Conservation (phyloP, 2,113 vertebrate species). For the Carassius gibelio region DNA sequence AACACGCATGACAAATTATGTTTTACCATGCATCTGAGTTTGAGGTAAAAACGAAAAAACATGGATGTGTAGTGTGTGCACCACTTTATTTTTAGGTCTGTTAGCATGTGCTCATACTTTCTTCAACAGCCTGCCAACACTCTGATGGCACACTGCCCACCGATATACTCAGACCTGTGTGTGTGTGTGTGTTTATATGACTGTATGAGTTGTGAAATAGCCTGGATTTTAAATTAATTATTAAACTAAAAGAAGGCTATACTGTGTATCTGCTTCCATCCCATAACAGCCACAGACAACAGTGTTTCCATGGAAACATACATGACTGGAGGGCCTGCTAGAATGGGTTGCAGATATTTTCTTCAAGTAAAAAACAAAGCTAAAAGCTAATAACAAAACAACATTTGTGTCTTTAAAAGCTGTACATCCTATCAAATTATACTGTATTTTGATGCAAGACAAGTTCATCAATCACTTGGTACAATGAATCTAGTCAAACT, state of each 20-base stretch:
- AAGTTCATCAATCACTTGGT: background rate
- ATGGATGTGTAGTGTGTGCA: background rate
- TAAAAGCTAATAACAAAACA: background rate
- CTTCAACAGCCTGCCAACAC: slow-evolving; percentile 22
- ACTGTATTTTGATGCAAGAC: background rate
- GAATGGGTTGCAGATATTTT: background rate
- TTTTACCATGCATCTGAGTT: slow-evolving; percentile 16
- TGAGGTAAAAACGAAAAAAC: slow-evolving; percentile 4
- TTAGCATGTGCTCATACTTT: background rate
- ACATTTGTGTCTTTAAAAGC: too few species aligned
- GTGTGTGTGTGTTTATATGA: background rate
- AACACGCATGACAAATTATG: slow-evolving; percentile 33
- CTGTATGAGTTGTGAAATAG: slow-evolving; percentile 15
- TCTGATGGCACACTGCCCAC: slow-evolving; percentile 27
- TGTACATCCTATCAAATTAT: background rate
- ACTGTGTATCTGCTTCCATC: background rate
- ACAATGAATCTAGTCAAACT: background rate
- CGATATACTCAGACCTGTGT: slow-evolving; percentile 3
- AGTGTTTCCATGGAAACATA: background rate
- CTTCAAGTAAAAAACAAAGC: background rate
- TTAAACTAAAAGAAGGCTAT: slow-evolving; percentile 4
- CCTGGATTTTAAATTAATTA: slow-evolving; percentile 15
- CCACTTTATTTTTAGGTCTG: slow-evolving; percentile 19
- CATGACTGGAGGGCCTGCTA: background rate
- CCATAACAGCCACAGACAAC: background rate